Percentiles rank a stretch among this genome's conserved stretches.
Evolutionary conservation across 37 sponge, comb jelly and placozoan genomes (phyloP).

Genomic region (Beroe ovata): DNA sequence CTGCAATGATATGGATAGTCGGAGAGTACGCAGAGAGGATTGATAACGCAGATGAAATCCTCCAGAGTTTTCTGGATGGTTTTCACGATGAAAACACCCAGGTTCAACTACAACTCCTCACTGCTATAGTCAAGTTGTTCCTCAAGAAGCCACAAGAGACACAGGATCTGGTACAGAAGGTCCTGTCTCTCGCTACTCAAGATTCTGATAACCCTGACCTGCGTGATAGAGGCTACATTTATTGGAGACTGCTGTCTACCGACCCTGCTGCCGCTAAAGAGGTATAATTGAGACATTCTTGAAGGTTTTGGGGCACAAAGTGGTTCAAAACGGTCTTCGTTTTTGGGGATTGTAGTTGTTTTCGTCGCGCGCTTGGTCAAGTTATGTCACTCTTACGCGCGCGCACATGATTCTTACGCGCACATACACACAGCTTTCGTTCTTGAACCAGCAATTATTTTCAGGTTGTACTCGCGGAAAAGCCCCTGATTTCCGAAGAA

Average conservation of each 20-base stretch:
- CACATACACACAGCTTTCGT: no score
- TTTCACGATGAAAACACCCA: constrained; percentile 92
- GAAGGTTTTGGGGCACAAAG: no score
- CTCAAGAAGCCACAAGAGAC: constrained; percentile 91
- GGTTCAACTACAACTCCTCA: constrained; percentile 96
- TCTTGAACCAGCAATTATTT: no score
- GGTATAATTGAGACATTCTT: no score
- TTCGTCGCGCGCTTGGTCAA: no score
- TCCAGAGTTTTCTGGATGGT: constrained; percentile 84
- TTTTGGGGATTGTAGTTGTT: no score
- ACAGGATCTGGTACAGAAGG: constrained; percentile 91
- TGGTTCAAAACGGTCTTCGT: no score
- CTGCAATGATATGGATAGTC: constrained; percentile 99
- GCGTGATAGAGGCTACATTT: constrained; percentile 96
- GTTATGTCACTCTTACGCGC: no score
- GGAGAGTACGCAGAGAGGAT: constrained; percentile 98
- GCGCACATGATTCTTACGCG: no score
- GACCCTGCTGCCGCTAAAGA: constrained; percentile 97
- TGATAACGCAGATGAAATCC: constrained; percentile 90
- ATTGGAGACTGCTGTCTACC: constrained; percentile 97
- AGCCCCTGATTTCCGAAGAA: constrained; percentile 97
- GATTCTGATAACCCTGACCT: constrained; percentile 99
- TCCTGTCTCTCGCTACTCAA: constrained; percentile 94
- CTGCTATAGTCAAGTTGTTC: constrained; percentile 96
- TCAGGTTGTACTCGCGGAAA: constrained; percentile 95